phyloP scores from a whole-genome alignment of 2,113 vertebrate genomes.

The Echinops telfairi region DNA sequence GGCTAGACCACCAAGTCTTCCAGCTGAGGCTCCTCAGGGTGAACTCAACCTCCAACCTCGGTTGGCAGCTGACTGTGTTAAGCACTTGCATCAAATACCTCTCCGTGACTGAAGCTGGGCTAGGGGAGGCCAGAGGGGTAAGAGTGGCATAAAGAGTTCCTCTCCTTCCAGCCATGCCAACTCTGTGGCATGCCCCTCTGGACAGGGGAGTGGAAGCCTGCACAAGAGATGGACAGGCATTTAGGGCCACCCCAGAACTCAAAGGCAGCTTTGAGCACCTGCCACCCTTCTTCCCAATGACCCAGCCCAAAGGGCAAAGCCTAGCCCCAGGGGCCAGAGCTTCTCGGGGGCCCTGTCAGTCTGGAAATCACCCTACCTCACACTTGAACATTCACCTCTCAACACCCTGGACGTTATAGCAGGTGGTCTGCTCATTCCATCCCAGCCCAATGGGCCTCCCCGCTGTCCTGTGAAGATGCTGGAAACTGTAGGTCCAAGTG shows the following conservation, averaged over 20 bases:
- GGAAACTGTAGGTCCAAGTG: neutral
- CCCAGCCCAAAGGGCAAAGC: neutral
- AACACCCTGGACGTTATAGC: neutral
- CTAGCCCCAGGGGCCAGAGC: neutral
- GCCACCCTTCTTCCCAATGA: neutral
- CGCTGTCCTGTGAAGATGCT: neutral
- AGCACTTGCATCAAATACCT: too few relatives aligned
- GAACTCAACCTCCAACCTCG: neutral
- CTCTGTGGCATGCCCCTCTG: too few relatives aligned
- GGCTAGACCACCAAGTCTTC: neutral
- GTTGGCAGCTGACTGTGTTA: neutral
- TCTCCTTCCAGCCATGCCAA: too few relatives aligned
- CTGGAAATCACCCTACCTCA: neutral
- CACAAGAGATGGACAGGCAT: neutral
- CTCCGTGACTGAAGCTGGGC: neutral
- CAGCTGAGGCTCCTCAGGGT: neutral
- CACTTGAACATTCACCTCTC: neutral
- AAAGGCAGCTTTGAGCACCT: too few relatives aligned
- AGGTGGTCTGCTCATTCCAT: neutral
- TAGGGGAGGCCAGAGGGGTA: too few relatives aligned
- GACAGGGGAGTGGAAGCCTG: neutral
- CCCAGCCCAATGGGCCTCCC: neutral
- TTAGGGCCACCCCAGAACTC: neutral
- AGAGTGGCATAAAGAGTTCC: too few relatives aligned
- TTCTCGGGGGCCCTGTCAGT: too few relatives aligned